These are phyloP conservation scores for Tragelaphus buxtoni DNA, from an alignment of 2,113 vertebrate species.

Conservation along the genomic window DNA sequence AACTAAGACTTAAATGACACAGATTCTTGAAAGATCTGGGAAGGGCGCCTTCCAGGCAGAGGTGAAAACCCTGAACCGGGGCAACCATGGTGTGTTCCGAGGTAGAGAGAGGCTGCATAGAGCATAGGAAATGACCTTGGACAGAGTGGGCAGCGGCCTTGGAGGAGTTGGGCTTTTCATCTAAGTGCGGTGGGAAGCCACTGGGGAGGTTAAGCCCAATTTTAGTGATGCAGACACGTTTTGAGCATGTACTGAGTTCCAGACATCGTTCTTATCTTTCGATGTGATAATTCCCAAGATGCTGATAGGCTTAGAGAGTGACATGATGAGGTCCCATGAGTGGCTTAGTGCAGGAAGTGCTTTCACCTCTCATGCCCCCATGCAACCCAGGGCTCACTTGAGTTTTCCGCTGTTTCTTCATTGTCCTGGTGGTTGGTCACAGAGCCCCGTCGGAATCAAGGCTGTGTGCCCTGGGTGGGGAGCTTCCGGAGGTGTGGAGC, in stretches of 20 bases:
- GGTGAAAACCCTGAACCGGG: no score
- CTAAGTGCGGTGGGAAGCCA: not conserved
- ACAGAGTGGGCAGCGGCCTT: not conserved
- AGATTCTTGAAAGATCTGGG: not conserved
- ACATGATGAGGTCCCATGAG: not conserved
- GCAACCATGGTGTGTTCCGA: not conserved
- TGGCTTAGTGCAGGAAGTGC: not conserved
- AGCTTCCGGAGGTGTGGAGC: not conserved
- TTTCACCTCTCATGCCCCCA: not conserved
- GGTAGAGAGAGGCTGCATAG: not conserved
- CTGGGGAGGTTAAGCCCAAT: not conserved
- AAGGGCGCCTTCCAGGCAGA: not conserved
- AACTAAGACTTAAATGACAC: not conserved
- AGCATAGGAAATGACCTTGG: not conserved
- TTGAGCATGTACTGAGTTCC: not conserved
- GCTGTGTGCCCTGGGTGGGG: not conserved
- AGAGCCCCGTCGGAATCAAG: fast-evolving
- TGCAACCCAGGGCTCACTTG: not conserved
- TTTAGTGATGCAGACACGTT: fast-evolving
- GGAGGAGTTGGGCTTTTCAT: not conserved
- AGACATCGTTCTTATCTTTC: not conserved
- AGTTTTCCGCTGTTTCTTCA: not conserved
- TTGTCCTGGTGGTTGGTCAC: not conserved
- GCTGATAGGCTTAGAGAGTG: not conserved
- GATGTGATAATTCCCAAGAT: not conserved